These are phyloP conservation scores for Morone chrysops DNA, from an alignment of 2,113 vertebrate species.

Conservation along the genomic window DNA sequence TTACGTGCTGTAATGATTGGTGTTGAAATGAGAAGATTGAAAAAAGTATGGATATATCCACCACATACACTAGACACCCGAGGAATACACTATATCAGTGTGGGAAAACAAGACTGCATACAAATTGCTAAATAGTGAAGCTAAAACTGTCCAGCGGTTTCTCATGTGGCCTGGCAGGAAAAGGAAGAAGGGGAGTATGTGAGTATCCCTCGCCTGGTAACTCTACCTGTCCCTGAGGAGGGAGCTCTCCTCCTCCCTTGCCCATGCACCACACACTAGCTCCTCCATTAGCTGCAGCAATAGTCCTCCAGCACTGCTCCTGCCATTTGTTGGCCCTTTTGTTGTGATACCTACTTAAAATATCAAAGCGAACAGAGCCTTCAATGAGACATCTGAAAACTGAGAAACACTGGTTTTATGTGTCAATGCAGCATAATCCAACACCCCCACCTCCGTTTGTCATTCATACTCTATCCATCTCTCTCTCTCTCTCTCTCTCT, in stretches of 20 bases:
- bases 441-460: slow-evolving; percentile 70
- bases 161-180: slow-evolving; percentile 26
- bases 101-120: too few species aligned
- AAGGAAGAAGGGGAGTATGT: slow-evolving; percentile 78
- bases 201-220: slow-evolving; percentile 83
- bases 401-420: slow-evolving; percentile 92
- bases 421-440: slow-evolving; percentile 84
- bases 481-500: slow-evolving; percentile 50
- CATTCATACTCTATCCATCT: slow-evolving; percentile 68
- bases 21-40: too few species aligned
- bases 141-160: background rate
- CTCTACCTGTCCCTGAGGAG: slow-evolving; percentile 88
- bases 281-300: slow-evolving; percentile 82
- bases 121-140: background rate
- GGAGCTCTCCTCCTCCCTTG: slow-evolving; percentile 65
- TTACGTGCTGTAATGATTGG: too few species aligned
- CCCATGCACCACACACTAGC: slow-evolving; percentile 77
- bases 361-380: slow-evolving; percentile 91
- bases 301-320: slow-evolving; percentile 84
- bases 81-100: too few species aligned
- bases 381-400: slow-evolving; percentile 93
- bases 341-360: slow-evolving; percentile 93
- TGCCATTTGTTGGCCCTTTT: slow-evolving; percentile 87
- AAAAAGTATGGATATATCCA: too few species aligned
- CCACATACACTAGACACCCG: too few species aligned